A percentile compares a stretch with the other conserved stretches of the same genome.
These are phyloP conservation scores for Tetragonula carbonaria DNA, from an alignment of 2,888 invertebrate species.

Conservation along the genomic window DNA sequence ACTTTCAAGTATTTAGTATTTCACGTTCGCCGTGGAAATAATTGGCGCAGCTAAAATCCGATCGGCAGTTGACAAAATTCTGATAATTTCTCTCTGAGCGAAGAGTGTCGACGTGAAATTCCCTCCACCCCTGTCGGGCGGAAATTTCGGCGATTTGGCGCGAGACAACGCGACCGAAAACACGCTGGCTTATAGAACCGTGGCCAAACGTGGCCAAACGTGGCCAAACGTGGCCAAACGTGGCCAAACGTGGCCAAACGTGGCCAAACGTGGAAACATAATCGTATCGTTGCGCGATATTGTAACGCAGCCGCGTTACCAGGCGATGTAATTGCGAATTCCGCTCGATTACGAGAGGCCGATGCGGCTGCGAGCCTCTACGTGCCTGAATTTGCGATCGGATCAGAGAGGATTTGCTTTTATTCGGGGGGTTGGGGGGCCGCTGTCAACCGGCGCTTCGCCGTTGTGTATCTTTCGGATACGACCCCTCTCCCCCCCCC, in stretches of 20 bases:
- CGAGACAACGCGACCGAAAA: too few species aligned
- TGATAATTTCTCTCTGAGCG: too few species aligned
- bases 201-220: too few species aligned
- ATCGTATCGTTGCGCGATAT: constrained; percentile 63
- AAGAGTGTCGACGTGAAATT: too few species aligned
- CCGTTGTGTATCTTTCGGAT: constrained; percentile 45
- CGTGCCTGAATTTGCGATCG: constrained; percentile 72
- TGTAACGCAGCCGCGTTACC: constrained; percentile 48
- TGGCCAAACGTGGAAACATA: constrained; percentile 47
- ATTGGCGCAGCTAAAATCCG: too few species aligned
- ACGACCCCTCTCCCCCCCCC: constrained; percentile 8
- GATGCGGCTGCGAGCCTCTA: constrained; percentile 18
- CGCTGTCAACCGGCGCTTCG: constrained; percentile 54
- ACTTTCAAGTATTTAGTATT: too few species aligned
- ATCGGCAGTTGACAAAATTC: too few species aligned
- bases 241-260: background rate
- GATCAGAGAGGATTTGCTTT: constrained; percentile 67
- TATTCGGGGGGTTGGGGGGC: constrained; percentile 53
- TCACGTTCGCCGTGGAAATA: too few species aligned
- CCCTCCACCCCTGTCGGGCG: too few species aligned
- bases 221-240: background rate
- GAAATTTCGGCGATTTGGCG: too few species aligned
- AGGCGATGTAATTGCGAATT: constrained; percentile 71
- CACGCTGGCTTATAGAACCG: too few species aligned
- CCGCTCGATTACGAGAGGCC: constrained; percentile 66